Conservation (phyloP, 2,113 vertebrate genomes). For the Aptenodytes patagonicus region DNA sequence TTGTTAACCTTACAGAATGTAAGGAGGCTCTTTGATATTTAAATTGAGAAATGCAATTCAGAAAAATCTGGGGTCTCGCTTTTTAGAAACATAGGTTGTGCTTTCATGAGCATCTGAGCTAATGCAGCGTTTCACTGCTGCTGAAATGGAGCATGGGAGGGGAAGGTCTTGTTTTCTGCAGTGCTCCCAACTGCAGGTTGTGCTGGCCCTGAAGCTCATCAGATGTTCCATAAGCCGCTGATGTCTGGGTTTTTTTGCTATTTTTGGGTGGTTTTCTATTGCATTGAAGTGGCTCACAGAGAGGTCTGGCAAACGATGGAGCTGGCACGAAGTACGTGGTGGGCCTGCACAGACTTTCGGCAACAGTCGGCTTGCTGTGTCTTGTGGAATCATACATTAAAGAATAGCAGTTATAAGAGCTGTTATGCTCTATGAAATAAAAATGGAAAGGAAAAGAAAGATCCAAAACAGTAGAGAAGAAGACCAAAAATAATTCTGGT, state of each 20-base stretch:
- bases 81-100: background rate
- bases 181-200: background rate
- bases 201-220: slow-evolving; percentile 8
- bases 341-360: background rate
- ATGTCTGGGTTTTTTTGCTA: background rate
- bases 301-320: background rate
- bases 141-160: background rate
- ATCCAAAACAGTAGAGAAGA: background rate
- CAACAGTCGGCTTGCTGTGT: background rate
- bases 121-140: background rate
- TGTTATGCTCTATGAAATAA: background rate
- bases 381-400: background rate
- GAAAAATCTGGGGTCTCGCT: background rate
- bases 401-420: background rate
- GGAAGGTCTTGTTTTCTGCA: background rate
- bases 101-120: background rate
- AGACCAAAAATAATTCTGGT: background rate
- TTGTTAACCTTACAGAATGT: background rate
- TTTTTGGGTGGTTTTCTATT: slow-evolving; percentile 19
- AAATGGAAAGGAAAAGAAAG: background rate
- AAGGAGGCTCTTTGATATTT: background rate
- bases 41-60: background rate
- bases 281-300: background rate
- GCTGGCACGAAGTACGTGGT: background rate
- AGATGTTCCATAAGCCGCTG: background rate